Evolutionary conservation across 2,888 invertebrate species (phyloP).

Genomic region (Silvanus unidentatus): DNA sequence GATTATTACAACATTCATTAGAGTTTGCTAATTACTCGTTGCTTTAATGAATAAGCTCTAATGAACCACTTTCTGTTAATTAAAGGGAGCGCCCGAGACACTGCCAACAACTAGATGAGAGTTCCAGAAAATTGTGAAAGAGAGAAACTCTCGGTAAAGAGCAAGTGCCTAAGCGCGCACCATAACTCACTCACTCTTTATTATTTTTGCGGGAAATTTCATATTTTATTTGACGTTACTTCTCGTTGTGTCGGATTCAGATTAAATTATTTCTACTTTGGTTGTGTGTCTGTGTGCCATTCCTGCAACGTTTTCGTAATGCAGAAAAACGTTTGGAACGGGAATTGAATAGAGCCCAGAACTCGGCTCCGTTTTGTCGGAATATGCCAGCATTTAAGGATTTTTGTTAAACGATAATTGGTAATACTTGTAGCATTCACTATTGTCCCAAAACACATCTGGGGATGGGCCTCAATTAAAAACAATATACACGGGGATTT

Average conservation of each 20-base stretch:
- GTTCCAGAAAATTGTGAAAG: conserved; percentile 37
- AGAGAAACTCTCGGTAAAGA: conserved; percentile 14
- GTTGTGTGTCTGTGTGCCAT: too few relatives aligned
- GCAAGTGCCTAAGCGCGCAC: conserved; percentile 16
- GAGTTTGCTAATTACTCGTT: conserved; percentile 85
- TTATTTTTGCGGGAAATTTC: conserved; percentile 28
- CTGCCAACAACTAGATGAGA: conserved; percentile 41
- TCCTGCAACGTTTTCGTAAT: too few relatives aligned
- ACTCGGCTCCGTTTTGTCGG: conserved; percentile 25
- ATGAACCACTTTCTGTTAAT: conserved; percentile 88
- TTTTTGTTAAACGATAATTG: conserved; percentile 37
- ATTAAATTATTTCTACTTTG: conserved; percentile 32
- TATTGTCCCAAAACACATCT: conserved; percentile 28
- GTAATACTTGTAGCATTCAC: conserved; percentile 29
- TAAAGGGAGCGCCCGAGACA: conserved; percentile 58
- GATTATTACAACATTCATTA: conserved; percentile 78
- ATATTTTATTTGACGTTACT: conserved; percentile 29
- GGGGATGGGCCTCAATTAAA: conserved; percentile 32
- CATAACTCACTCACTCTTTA: conserved; percentile 26
- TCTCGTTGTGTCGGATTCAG: conserved; percentile 28
- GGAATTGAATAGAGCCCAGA: background rate
- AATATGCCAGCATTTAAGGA: conserved; percentile 30
- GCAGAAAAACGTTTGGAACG: conserved; percentile 3
- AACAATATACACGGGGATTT: conserved; percentile 32
- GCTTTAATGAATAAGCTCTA: conserved; percentile 87